These are phyloP conservation scores for Drosophila elegans DNA, from an alignment of 1,140 invertebrate species.

Conservation along the genomic window DNA sequence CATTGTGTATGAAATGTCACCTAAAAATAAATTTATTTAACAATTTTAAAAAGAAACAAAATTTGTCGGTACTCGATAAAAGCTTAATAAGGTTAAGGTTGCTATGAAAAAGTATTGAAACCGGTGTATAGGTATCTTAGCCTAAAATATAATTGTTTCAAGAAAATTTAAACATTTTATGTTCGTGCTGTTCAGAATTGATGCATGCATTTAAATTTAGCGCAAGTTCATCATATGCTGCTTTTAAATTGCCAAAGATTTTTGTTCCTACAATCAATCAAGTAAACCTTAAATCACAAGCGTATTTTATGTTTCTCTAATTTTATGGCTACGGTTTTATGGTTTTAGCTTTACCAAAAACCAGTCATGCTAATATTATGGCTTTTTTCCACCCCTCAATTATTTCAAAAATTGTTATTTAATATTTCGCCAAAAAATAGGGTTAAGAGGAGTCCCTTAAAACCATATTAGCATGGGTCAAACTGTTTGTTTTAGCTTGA, in stretches of 20 bases:
- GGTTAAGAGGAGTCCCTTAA: too few relatives aligned
- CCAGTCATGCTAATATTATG: slow-evolving; percentile 22
- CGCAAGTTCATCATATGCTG: background rate
- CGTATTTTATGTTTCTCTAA: slow-evolving; percentile 7
- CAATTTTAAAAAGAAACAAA: too few relatives aligned
- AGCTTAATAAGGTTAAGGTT: too few relatives aligned
- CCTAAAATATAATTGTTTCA: too few relatives aligned
- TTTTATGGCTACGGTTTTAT: slow-evolving; percentile 22
- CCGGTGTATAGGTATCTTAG: too few relatives aligned
- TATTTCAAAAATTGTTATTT: slow-evolving; percentile 18
- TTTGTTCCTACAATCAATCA: background rate
- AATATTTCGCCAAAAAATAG: background rate
- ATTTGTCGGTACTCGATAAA: too few relatives aligned
- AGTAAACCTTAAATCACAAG: background rate
- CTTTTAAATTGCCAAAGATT: slow-evolving; percentile 2
- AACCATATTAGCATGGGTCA: slow-evolving; percentile 6
- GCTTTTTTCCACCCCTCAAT: slow-evolving; percentile 4
- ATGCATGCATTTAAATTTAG: background rate
- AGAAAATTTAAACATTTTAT: too few relatives aligned
- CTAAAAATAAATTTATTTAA: too few relatives aligned
- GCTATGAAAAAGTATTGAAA: too few relatives aligned
- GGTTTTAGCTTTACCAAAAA: background rate
- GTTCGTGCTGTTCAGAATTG: too few relatives aligned
- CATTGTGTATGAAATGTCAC: too few relatives aligned
- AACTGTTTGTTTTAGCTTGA: slow-evolving; percentile 14